phyloP scores from a whole-genome alignment of 1,140 invertebrate species.

The Ruditapes philippinarum region DNA sequence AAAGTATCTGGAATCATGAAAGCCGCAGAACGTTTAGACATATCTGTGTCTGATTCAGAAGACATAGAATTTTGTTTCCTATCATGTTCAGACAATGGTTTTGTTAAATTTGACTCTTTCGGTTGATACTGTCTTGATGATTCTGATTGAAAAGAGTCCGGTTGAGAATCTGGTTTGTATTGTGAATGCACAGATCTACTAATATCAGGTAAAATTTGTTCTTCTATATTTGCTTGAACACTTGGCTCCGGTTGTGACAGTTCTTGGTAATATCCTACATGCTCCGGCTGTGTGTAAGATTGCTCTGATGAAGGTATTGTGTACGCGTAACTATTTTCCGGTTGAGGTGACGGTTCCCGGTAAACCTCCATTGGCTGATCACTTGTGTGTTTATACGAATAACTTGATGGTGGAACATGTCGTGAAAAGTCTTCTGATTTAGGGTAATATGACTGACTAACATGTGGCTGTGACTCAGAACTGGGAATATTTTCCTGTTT shows the following conservation, averaged over 20 bases:
- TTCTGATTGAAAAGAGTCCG: not conserved
- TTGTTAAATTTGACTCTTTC: constrained; percentile 20
- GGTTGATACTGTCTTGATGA: not conserved
- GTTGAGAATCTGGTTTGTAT: not conserved
- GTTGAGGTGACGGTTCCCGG: not conserved
- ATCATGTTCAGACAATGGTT: not conserved
- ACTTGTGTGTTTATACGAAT: constrained; percentile 2
- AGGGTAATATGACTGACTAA: constrained; percentile 64
- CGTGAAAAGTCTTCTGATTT: constrained; percentile 48
- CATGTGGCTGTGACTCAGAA: constrained; percentile 51
- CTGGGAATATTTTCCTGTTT: not conserved
- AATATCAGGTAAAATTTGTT: constrained; percentile 19
- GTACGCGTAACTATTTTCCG: not conserved
- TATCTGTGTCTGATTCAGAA: not conserved
- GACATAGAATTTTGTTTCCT: constrained; percentile 6
- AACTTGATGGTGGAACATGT: constrained; percentile 50
- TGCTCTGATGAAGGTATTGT: not conserved
- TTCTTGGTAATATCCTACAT: too few species aligned
- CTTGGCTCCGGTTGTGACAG: not conserved
- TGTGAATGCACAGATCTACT: not conserved
- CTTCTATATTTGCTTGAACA: constrained; percentile 11
- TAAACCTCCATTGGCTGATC: constrained; percentile 12
- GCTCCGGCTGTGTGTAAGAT: not conserved
- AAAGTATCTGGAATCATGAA: constrained; percentile 57
- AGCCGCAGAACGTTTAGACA: not conserved